A percentile compares a stretch with the other conserved stretches of the same genome.
These are phyloP conservation scores for Eidolon dupreanum DNA, from an alignment of 2,797 vertebrate genomes.

Conservation along the genomic window DNA sequence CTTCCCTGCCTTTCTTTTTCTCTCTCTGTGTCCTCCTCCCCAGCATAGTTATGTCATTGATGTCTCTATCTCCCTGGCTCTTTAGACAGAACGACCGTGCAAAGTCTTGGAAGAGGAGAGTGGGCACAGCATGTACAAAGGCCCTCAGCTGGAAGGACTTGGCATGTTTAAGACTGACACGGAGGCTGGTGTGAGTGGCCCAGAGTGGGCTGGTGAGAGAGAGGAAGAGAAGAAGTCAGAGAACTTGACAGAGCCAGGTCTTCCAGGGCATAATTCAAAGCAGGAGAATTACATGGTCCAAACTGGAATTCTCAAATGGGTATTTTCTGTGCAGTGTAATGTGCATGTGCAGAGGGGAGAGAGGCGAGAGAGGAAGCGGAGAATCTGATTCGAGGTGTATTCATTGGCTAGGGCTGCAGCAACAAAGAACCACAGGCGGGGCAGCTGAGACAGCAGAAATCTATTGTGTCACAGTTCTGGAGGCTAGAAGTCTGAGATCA, in stretches of 20 bases:
- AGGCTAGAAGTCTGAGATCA: not conserved
- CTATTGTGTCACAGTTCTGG: fast-evolving
- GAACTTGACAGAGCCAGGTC: not conserved
- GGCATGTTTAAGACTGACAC: fast-evolving
- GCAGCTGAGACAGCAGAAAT: fast-evolving
- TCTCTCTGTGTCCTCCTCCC: not conserved
- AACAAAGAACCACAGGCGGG: fast-evolving
- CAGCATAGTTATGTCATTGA: not conserved
- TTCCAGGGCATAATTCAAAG: not conserved
- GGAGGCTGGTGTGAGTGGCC: not conserved
- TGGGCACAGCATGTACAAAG: not conserved
- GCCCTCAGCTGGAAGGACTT: not conserved
- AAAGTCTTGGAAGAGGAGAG: not conserved
- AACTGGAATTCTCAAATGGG: not conserved
- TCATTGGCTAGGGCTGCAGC: fast-evolving
- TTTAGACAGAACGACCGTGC: not conserved
- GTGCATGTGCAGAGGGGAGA: too few relatives aligned
- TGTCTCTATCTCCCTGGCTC: not conserved
- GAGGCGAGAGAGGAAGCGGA: not conserved
- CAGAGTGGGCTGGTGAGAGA: too few relatives aligned
- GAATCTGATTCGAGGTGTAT: not conserved
- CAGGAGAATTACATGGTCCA: fast-evolving
- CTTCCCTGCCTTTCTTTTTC: not conserved
- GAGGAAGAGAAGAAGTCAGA: not conserved
- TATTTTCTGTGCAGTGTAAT: not conserved